Base-by-base conservation (phyloP, 2,797 vertebrate species). In the Sylvilagus floridanus region DNA sequence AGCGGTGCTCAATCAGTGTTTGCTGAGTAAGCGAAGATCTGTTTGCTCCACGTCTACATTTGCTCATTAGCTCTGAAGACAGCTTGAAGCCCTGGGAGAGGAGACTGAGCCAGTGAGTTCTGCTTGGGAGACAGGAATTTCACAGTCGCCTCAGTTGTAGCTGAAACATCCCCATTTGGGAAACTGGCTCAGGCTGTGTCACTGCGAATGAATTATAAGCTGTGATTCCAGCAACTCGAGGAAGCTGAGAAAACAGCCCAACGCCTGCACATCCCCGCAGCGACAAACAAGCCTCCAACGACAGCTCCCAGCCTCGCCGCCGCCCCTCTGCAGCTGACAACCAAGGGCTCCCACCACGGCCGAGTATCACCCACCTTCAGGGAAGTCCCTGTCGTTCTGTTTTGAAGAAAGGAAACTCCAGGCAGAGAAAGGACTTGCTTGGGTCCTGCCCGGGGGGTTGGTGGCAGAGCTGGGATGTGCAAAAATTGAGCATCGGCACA, bases 181-280 rank as follows among this genome's bases (percentile, higher is more conserved):
- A 95, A 93, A 62, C 21, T 83, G 83, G 93, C 90, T 93, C 97
- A 52, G 77, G 81, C 54, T 69, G 26, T 35, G 22, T 72, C 13
- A 37, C 9, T 60, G 62, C 52, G 95, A 54, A 0, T 66, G 87
- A 42, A 72, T 96, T 93, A 47, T 76, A 35, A 96, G 88, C 26
- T 96, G 85, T 82, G 93, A 90, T 78, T 95, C 78, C 60, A 85
- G 37, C 52, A 81, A 95, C 92, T 9, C 75, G 57, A 81, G 73
- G 30, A 86, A 92, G 88, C 47, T 42, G 88, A 91, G 93, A 60
- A 84, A 82, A 75, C 12, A 17, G 62, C 72, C 62, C n/a, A 2
- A 65, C 4, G 1, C 17, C 71, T 65, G 54, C 8, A 0, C 76
- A 79, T 91, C 77, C 93, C 57, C 81, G 6, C 52, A 24, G 47